Evolutionary conservation across 2,888 invertebrate species (phyloP).

Genomic region (Microctonus hyperodae): DNA sequence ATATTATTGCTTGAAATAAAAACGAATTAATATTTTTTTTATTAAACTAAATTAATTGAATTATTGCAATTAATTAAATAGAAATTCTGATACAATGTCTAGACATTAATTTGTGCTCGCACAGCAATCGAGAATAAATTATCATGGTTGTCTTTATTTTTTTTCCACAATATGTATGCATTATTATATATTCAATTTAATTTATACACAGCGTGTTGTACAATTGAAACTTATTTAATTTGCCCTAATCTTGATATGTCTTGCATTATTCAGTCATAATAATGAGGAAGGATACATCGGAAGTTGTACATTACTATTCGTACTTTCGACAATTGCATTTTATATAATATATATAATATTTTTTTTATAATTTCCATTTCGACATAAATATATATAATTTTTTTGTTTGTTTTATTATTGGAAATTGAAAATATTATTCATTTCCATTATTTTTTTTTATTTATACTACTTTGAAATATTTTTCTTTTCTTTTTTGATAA

Average conservation of each 20-base stretch:
- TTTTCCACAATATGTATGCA: not conserved
- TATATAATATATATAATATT: constrained; percentile 13
- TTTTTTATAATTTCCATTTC: not conserved
- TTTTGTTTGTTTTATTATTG: not conserved
- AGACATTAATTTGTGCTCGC: constrained; percentile 8
- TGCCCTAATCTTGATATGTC: constrained; percentile 52
- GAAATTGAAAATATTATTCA: constrained; percentile 6
- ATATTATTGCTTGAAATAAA: not conserved
- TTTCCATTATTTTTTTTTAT: constrained; percentile 4
- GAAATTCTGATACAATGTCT: not conserved
- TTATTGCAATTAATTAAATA: not conserved
- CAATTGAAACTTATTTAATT: constrained; percentile 41
- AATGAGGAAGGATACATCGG: constrained; percentile 44
- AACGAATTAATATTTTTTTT: not conserved
- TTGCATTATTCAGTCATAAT: constrained; percentile 55
- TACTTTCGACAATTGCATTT: constrained; percentile 8
- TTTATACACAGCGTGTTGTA: constrained; percentile 20
- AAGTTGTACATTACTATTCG: constrained; percentile 39
- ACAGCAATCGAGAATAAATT: not conserved
- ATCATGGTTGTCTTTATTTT: not conserved
- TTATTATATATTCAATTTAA: constrained; percentile 6
- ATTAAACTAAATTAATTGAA: not conserved
- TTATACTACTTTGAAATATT: constrained; percentile 18
- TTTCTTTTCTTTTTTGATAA: not conserved
- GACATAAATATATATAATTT: not conserved